A percentile compares a stretch with the other conserved stretches of the same genome.
Evolutionary conservation across 2,797 vertebrate species (phyloP).

Genomic region (Xiphorhynchus erythropygius): DNA sequence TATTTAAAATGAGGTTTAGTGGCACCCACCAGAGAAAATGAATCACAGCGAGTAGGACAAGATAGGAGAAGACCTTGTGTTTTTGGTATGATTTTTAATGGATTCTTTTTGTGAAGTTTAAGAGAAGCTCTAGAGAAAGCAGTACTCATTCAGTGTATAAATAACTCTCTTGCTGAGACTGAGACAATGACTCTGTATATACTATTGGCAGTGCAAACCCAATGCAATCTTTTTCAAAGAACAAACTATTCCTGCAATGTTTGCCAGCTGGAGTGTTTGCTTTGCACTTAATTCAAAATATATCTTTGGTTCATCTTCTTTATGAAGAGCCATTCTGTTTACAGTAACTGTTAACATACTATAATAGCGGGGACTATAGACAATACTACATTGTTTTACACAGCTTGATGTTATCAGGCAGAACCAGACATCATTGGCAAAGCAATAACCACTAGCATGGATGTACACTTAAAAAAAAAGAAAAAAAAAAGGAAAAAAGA

Average conservation of each 20-base stretch:
- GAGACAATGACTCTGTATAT: conserved; percentile 63
- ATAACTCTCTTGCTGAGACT: conserved; percentile 56
- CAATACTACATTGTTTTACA: conserved; percentile 39
- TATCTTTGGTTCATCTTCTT: conserved; percentile 58
- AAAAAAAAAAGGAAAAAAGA: background rate
- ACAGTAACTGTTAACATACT: conserved; percentile 30
- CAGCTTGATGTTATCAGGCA: conserved; percentile 25
- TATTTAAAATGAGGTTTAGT: background rate
- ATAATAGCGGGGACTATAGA: background rate
- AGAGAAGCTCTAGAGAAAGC: background rate
- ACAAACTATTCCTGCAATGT: conserved; percentile 11
- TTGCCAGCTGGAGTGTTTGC: conserved; percentile 53
- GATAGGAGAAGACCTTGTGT: background rate
- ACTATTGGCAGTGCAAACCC: conserved; percentile 14
- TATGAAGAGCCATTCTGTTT: conserved; percentile 40
- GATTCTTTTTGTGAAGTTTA: background rate
- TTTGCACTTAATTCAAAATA: conserved; percentile 52
- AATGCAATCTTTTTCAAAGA: conserved; percentile 28
- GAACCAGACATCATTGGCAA: conserved; percentile 11
- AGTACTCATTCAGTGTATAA: conserved; percentile 17
- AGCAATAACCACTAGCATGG: background rate
- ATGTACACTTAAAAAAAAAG: background rate
- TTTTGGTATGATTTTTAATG: background rate
- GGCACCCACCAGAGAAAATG: background rate
- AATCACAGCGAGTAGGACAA: background rate